phyloP scores from a whole-genome alignment of 2,888 invertebrate species.

The Hypolimnas misippus region DNA sequence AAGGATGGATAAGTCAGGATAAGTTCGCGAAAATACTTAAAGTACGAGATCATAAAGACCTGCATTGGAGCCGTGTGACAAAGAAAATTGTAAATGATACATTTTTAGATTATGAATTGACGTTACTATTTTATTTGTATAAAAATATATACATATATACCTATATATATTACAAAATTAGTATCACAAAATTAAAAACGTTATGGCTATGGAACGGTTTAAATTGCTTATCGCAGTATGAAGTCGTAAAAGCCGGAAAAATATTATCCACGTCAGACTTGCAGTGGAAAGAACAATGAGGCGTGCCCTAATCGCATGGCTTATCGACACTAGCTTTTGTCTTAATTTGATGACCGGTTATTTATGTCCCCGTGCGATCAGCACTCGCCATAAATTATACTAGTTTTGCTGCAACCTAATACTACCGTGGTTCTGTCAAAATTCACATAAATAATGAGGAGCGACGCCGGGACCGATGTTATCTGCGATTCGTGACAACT shows the following conservation, averaged over 20 bases:
- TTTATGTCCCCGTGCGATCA: slow-evolving; percentile 66
- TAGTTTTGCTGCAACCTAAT: slow-evolving; percentile 64
- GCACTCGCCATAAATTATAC: slow-evolving; percentile 77
- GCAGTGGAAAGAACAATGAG: slow-evolving; percentile 72
- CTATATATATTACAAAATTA: too few species aligned
- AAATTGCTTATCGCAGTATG: slow-evolving; percentile 58
- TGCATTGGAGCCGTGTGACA: too few species aligned
- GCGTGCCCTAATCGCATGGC: slow-evolving; percentile 69
- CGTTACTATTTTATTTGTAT: too few species aligned
- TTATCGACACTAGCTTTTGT: slow-evolving; percentile 77
- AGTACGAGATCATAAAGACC: too few species aligned
- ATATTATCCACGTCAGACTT: slow-evolving; percentile 68
- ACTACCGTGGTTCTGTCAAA: slow-evolving; percentile 72
- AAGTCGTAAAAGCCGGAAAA: slow-evolving; percentile 72
- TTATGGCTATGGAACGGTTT: too few species aligned
- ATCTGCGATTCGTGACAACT: slow-evolving; percentile 67
- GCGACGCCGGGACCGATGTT: slow-evolving; percentile 68
- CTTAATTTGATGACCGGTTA: slow-evolving; percentile 78
- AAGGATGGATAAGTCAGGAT: not conserved
- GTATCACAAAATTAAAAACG: too few species aligned
- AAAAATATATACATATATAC: too few species aligned
- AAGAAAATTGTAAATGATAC: too few species aligned
- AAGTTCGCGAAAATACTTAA: too few species aligned
- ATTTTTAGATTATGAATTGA: too few species aligned
- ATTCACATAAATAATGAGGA: slow-evolving; percentile 81